phyloP scores from a whole-genome alignment of 2,888 invertebrate species.

The Lordiphosa andalusiaca region DNA sequence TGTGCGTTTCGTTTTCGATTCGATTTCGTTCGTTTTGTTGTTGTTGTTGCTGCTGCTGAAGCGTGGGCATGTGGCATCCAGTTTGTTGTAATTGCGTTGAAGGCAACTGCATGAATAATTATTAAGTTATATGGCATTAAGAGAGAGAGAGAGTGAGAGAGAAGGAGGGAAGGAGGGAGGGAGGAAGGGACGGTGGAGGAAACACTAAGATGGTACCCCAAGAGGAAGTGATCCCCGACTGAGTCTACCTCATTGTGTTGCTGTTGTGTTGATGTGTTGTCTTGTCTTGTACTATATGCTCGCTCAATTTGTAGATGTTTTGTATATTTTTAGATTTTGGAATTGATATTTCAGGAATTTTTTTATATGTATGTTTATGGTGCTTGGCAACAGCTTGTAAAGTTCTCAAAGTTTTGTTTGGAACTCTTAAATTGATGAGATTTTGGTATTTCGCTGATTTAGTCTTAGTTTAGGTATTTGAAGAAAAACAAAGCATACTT shows the following conservation, averaged over 20 bases:
- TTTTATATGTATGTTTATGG: too few relatives aligned
- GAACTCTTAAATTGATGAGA: too few relatives aligned
- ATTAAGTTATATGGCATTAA: conserved; percentile 54
- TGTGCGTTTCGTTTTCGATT: conserved; percentile 17
- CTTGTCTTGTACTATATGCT: conserved; percentile 5
- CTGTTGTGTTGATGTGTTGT: conserved; percentile 3
- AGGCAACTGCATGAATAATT: conserved; percentile 74
- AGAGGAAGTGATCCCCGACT: conserved; percentile 9
- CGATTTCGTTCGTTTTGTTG: not conserved
- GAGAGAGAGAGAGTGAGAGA: not conserved
- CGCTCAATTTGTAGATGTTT: not conserved
- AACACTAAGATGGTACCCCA: conserved; percentile 5
- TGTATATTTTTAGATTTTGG: too few relatives aligned
- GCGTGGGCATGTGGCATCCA: conserved; percentile 73
- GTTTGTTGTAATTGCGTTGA: conserved; percentile 66
- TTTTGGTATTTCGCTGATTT: too few relatives aligned
- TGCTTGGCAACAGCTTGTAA: too few relatives aligned
- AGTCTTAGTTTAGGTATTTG: too few relatives aligned
- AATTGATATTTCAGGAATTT: too few relatives aligned
- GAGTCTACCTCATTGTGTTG: not conserved
- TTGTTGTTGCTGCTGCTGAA: conserved; percentile 27
- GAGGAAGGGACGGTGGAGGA: not conserved
- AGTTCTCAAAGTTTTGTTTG: too few relatives aligned
- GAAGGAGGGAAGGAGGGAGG: not conserved
- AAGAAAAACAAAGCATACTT: too few relatives aligned